These are phyloP conservation scores for Eubucco bourcierii DNA, from an alignment of 2,113 vertebrate genomes.

Conservation along the genomic window DNA sequence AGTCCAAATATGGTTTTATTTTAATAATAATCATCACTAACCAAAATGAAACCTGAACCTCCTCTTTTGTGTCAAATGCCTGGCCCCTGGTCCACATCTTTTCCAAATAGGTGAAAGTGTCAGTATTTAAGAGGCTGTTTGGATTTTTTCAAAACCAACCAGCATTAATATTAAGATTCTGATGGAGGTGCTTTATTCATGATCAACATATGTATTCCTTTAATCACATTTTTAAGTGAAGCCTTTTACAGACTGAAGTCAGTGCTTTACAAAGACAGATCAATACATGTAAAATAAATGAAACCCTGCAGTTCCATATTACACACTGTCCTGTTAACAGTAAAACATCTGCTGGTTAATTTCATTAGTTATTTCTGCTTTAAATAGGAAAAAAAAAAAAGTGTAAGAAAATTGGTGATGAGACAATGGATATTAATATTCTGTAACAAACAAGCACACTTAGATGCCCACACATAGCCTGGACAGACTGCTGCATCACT, in stretches of 20 bases:
- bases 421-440: neutral
- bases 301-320: neutral
- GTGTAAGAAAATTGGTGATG: neutral
- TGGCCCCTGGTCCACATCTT: neutral
- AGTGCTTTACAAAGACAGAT: neutral
- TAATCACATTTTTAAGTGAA: neutral
- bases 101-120: slow-evolving; percentile 5
- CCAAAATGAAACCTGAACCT: neutral
- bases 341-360: neutral
- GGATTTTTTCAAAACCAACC: neutral
- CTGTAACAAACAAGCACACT: neutral
- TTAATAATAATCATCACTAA: neutral
- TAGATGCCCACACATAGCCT: neutral
- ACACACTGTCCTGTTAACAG: neutral
- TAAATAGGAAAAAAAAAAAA: neutral
- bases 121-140: neutral
- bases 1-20: slow-evolving; percentile 15
- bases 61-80: neutral
- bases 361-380: neutral
- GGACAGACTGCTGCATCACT: rapidly evolving
- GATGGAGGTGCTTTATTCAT: neutral
- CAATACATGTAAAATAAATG: neutral
- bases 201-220: neutral
- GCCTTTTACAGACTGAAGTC: neutral
- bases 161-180: neutral